A percentile compares a stretch with the other conserved stretches of the same genome.
phyloP scores from a whole-genome alignment of 2,888 invertebrate genomes.

The Drosophila borealis region DNA sequence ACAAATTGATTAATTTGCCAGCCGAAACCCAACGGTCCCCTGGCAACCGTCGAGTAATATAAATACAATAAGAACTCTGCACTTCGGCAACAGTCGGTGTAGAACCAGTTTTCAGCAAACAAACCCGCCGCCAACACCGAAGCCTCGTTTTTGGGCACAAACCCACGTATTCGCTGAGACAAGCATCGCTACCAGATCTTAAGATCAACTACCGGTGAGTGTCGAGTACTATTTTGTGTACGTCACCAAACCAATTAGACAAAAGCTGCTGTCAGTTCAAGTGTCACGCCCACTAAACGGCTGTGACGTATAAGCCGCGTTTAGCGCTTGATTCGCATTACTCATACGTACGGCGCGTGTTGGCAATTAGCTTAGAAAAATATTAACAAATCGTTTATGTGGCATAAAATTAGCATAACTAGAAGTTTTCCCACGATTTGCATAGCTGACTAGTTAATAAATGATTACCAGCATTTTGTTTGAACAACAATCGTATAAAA shows the following conservation, averaged over 20 bases:
- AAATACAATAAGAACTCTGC: conserved; percentile 75
- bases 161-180: conserved; percentile 32
- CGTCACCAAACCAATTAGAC: conserved; percentile 62
- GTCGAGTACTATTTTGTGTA: conserved; percentile 40
- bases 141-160: conserved; percentile 23
- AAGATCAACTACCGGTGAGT: conserved; percentile 67
- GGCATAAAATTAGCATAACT: conserved; percentile 68
- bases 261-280: conserved; percentile 44
- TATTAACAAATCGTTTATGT: conserved; percentile 41
- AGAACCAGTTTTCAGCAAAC: conserved; percentile 75
- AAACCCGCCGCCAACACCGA: conserved; percentile 45
- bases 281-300: conserved; percentile 67
- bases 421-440: conserved; percentile 66
- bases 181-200: conserved; percentile 24
- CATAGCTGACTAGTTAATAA: conserved; percentile 33
- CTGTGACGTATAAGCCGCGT: conserved; percentile 60
- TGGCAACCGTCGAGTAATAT: conserved; percentile 47
- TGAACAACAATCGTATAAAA: conserved; percentile 23
- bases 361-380: conserved; percentile 52
- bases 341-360: conserved; percentile 71
- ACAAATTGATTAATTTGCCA: conserved; percentile 72
- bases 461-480: conserved; percentile 23
- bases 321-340: conserved; percentile 44
- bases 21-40: conserved; percentile 30
- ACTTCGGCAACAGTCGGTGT: conserved; percentile 52